phyloP scores from a whole-genome alignment of 2,797 vertebrate species.

The Meda fulgida region DNA sequence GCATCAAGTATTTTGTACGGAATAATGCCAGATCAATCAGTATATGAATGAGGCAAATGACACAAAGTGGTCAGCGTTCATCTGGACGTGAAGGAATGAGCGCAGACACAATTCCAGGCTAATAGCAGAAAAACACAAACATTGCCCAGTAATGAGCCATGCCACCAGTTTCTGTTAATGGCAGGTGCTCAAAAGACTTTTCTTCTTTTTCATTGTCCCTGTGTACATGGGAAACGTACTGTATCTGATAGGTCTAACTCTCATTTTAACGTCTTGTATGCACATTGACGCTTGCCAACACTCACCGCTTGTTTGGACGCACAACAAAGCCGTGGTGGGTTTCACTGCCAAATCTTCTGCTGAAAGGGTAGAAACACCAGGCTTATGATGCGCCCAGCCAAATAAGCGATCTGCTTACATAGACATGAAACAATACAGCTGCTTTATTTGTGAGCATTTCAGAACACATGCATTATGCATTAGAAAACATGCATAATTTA shows the following conservation, averaged over 20 bases:
- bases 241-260: conserved; percentile 28
- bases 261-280: conserved; percentile 35
- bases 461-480: conserved; percentile 76
- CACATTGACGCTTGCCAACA: conserved; percentile 51
- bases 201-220: conserved; percentile 24
- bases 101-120: background rate
- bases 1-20: background rate
- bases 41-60: background rate
- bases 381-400: conserved; percentile 61
- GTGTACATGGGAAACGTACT: background rate
- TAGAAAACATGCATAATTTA: conserved; percentile 77
- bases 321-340: conserved; percentile 50
- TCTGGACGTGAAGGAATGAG: conserved; percentile 33
- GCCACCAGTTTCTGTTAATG: conserved; percentile 21
- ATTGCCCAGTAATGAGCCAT: conserved; percentile 30
- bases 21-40: background rate
- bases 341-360: conserved; percentile 44
- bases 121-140: conserved; percentile 22
- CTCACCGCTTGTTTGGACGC: conserved; percentile 56
- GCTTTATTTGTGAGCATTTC: conserved; percentile 72
- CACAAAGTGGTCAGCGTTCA: background rate
- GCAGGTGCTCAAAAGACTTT: conserved; percentile 28
- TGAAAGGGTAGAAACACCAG: conserved; percentile 52
- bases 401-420: conserved; percentile 71
- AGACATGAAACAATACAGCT: conserved; percentile 73